phyloP scores from a whole-genome alignment of 2,888 invertebrate genomes.

The Palloptera scutellata region DNA sequence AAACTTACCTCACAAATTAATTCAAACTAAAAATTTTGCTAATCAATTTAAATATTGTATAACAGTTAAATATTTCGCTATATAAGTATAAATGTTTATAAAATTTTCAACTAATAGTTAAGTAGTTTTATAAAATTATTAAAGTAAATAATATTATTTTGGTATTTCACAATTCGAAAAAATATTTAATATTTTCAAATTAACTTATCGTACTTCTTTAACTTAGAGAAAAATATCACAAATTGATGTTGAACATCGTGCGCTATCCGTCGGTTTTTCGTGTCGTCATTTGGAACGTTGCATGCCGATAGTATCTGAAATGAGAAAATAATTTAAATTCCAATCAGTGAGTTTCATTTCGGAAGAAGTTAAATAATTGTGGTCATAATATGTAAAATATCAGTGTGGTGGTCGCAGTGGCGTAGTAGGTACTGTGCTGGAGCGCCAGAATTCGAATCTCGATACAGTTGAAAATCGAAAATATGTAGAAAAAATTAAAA shows the following conservation, averaged over 20 bases:
- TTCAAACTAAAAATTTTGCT: conserved; percentile 20
- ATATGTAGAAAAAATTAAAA: too few species aligned
- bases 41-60: conserved; percentile 16
- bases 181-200: background rate
- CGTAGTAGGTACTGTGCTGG: too few species aligned
- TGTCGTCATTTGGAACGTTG: conserved; percentile 56
- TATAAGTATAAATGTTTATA: background rate
- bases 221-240: conserved; percentile 53
- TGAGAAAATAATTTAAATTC: conserved; percentile 25
- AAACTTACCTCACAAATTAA: conserved; percentile 23
- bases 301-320: conserved; percentile 53
- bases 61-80: conserved; percentile 5
- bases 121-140: conserved; percentile 5
- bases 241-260: conserved; percentile 49
- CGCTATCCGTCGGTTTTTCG: conserved; percentile 39
- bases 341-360: background rate
- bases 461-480: too few species aligned
- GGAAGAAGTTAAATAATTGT: too few species aligned
- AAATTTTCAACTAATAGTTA: background rate
- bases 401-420: too few species aligned
- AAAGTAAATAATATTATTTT: conserved; percentile 6
- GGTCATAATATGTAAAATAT: too few species aligned
- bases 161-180: background rate
- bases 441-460: too few species aligned
- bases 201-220: conserved; percentile 50